phyloP scores from a whole-genome alignment of 2,888 invertebrate genomes.

The Anticlea derivata region DNA sequence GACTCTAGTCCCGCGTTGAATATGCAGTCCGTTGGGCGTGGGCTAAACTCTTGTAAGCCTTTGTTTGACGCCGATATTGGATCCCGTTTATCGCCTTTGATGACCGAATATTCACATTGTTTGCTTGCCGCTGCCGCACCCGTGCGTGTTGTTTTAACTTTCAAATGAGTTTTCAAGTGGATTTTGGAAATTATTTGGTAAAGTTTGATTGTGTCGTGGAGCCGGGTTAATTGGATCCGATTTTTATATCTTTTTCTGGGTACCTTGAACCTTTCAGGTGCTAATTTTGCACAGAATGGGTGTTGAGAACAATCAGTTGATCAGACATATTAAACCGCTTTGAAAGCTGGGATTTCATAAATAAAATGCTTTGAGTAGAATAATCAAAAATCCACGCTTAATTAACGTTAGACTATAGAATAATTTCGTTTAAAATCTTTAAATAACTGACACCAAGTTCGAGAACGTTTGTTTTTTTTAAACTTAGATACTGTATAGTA shows the following conservation, averaged over 20 bases:
- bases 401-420: too few relatives aligned
- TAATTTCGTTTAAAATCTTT: too few relatives aligned
- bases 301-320: too few relatives aligned
- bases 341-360: neutral
- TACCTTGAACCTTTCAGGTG: constrained; percentile 1
- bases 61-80: constrained; percentile 79
- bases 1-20: constrained; percentile 72
- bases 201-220: constrained; percentile 26
- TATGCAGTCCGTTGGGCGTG: constrained; percentile 77
- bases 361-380: too few relatives aligned
- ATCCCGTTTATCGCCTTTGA: constrained; percentile 71
- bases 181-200: constrained; percentile 29
- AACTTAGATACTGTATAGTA: too few relatives aligned
- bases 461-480: too few relatives aligned
- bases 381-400: too few relatives aligned
- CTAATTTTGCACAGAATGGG: neutral
- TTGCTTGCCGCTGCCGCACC: constrained; percentile 40
- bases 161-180: constrained; percentile 40
- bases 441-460: too few relatives aligned
- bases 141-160: constrained; percentile 37
- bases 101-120: constrained; percentile 60
- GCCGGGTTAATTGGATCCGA: constrained; percentile 23
- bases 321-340: neutral
- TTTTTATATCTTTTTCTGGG: constrained; percentile 4
- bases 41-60: constrained; percentile 81